Evolutionary conservation across 2,797 vertebrate genomes (phyloP).

Genomic region (Chloroceryle amazona): DNA sequence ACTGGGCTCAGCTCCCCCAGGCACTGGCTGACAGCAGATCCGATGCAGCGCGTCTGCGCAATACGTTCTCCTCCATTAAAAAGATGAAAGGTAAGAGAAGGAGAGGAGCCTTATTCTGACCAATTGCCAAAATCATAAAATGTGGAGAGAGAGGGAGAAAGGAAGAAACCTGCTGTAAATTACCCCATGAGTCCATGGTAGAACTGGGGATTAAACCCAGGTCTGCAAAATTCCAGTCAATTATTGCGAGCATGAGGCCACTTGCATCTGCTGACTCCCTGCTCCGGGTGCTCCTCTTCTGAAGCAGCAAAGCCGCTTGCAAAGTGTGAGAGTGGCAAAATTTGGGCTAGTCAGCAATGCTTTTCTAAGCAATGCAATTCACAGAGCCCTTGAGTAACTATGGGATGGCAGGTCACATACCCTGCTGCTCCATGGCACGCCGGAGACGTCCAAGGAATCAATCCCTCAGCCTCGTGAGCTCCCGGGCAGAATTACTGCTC

Average conservation of each 20-base stretch:
- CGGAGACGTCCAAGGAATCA: not conserved
- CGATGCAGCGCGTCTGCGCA: accelerated
- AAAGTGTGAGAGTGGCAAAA: not conserved
- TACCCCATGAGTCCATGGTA: not conserved
- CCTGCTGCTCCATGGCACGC: not conserved
- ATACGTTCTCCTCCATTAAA: not conserved
- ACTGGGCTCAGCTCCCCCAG: not conserved
- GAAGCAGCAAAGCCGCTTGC: not conserved
- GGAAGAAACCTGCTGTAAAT: not conserved
- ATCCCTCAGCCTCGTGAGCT: not conserved
- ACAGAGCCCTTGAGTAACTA: not conserved
- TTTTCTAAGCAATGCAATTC: not conserved
- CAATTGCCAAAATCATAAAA: conserved; percentile 25
- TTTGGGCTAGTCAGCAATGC: not conserved
- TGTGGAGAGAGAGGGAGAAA: not conserved
- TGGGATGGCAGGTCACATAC: not conserved
- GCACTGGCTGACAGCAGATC: not conserved
- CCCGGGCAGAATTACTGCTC: not conserved
- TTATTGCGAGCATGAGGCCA: not conserved
- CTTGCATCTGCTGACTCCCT: not conserved
- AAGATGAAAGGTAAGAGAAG: not conserved
- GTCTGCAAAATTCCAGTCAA: not conserved
- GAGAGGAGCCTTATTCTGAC: not conserved
- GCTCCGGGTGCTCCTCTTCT: not conserved
- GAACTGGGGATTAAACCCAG: not conserved